Evolutionary conservation across 92 coral and sea anemone species (phyloP), one percentile per base, ranked within the genome.

Genomic region (Galaxea fascicularis): DNA sequence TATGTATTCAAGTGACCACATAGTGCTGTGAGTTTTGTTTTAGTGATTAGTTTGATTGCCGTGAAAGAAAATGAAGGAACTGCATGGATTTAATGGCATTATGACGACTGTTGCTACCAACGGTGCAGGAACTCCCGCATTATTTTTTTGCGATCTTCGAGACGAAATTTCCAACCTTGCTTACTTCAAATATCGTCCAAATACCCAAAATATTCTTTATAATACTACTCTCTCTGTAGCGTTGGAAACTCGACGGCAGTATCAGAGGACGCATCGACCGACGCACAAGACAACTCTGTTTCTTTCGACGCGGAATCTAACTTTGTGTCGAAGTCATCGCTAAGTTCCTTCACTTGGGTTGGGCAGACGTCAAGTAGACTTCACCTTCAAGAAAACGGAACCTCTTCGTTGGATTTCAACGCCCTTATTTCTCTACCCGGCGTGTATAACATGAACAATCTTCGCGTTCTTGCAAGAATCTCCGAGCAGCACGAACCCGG

Each of bases 351-450:
- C 72, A 78, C 93, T 4, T 92, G 98, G 93, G 91, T 93, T 54
- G 98, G 98, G 0, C 98, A 89, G 79, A 89, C 96, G 4, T 96
- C 98, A 20, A 85, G 91, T 22, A 86, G 95, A 82, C 89, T 92
- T 65, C 91, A 80, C 11, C 64, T 96, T 35, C 82, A 73, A 46
- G 93, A 96, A 21, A 84, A 84, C 77, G 88, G 85, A 47, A 88
- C 96, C 1, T 78, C 90, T 17, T 54, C 77, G 31, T 88, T 96
- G 47, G 64, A 71, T n/a, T 93, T 96, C 79, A 84, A 82, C 65
- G 98, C 94, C 21, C 83, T 91, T 26, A 83, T 96, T 65, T 91
- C 98, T 49, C 81, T 89, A 24, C 98, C 98, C 54, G 98, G 98
- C 64, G 95, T 96, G 22, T 96, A 88, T 78, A 90, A 96, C 87